These are phyloP conservation scores for Erynnis tages DNA, from an alignment of 2,888 invertebrate genomes.

Conservation along the genomic window DNA sequence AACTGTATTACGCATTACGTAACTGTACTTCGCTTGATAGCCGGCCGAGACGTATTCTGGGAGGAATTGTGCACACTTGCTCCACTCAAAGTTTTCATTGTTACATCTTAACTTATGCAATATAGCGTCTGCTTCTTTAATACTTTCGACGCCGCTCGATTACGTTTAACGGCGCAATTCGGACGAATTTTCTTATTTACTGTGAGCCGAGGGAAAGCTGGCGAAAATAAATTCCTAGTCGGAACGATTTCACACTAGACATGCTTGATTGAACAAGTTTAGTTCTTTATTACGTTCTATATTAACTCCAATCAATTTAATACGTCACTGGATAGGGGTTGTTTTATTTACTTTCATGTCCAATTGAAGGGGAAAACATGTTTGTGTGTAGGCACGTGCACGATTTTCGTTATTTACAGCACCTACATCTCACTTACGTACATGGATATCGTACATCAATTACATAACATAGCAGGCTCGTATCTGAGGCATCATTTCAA, in stretches of 20 bases:
- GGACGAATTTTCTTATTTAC: constrained; percentile 79
- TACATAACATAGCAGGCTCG: too few species aligned
- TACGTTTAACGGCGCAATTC: constrained; percentile 76
- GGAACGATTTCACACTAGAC: constrained; percentile 64
- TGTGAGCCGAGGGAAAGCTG: constrained; percentile 70
- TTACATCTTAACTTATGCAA: constrained; percentile 79
- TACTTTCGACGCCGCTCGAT: constrained; percentile 79
- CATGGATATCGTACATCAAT: too few species aligned
- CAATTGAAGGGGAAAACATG: constrained; percentile 10
- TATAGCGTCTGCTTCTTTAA: constrained; percentile 78
- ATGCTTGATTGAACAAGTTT: constrained; percentile 61
- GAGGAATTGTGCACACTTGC: constrained; percentile 73
- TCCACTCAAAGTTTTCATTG: constrained; percentile 76
- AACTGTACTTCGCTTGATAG: constrained; percentile 55
- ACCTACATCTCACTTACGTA: neutral
- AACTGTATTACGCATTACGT: constrained; percentile 39
- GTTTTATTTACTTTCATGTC: constrained; percentile 23
- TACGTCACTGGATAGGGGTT: constrained; percentile 28
- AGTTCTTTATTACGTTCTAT: constrained; percentile 39
- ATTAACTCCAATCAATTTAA: constrained; percentile 40
- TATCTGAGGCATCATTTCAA: too few species aligned
- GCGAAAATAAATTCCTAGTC: constrained; percentile 52
- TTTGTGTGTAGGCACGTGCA: neutral
- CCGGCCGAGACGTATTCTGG: constrained; percentile 54
- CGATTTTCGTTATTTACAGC: neutral